Evolutionary conservation across 2,113 vertebrate genomes (phyloP), one percentile per base, ranked within the genome.

Genomic region (Micronycteris hirsuta): DNA sequence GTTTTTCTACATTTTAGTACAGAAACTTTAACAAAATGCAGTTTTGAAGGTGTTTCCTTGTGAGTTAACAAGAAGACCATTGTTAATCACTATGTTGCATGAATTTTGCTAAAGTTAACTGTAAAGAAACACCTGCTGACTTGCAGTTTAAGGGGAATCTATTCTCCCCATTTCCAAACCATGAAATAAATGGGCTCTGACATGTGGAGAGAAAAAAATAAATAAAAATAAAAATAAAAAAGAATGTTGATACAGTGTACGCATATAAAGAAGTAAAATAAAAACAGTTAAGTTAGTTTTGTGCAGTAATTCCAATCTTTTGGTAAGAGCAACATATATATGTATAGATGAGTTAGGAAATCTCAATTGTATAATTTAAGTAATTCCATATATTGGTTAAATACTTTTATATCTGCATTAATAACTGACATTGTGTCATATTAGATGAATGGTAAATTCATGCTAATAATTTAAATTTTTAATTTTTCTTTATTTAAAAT

Each of bases 401-500:
- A 96, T 93, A 45, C 3, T 67, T 45, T 91, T 71, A 84, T 67
- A 84, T 91, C 91, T 94, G 33, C 45, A 87, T 89, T 97, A 92
- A 52, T 92, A 92, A 81, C 38, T 88, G 61, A 81, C 52, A 81
- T 76, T 7, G 1, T 28, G 7, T 31, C 43, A 47, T 84, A 71
- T 82, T 85, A 89, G n/a, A 68, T 90, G 67, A 90, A 89, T 82
- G 28, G 38, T 70, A 93, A 93, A 89, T 89, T 95, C 63, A 76
- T 52, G 41, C 58, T 95, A 94, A 95, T 96, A 85, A 97, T 94
- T 90, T 61, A 87, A 92, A 49, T 5, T 74, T 94, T 91, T 67
- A 80, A 86, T 86, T 93, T 93, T 86, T 70, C 43, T 67, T 86
- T 95, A 96, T 56, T 94, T 95, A 92, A 71, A 96, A 85, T n/a